These are phyloP conservation scores for Drosophila rubida DNA, from an alignment of 2,888 invertebrate genomes.

Conservation along the genomic window DNA sequence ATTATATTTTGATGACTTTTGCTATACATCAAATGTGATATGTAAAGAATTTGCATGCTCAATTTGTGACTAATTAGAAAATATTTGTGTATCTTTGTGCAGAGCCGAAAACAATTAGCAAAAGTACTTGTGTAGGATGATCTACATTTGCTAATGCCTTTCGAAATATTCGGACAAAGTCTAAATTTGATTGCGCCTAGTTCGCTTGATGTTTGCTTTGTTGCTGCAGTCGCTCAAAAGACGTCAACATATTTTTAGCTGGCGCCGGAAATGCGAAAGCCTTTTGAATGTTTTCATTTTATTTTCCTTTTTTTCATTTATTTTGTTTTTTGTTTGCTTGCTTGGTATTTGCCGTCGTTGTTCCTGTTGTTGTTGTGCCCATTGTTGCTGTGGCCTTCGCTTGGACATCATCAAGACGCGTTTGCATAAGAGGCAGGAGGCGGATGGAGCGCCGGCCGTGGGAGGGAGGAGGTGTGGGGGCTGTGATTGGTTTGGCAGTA, in stretches of 20 bases:
- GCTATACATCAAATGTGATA: too few relatives aligned
- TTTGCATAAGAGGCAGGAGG: background rate
- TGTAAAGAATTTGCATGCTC: too few relatives aligned
- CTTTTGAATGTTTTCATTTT: slow-evolving; percentile 47
- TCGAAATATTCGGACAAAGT: slow-evolving; percentile 2
- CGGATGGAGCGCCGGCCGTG: background rate
- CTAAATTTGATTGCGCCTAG: slow-evolving; percentile 5
- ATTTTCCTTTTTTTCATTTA: background rate
- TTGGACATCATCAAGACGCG: slow-evolving; percentile 27
- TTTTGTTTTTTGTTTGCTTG: background rate
- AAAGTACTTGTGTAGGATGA: background rate
- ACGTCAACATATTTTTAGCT: slow-evolving; percentile 70
- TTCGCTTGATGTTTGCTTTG: background rate
- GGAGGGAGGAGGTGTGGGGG: background rate
- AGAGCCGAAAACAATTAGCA: slow-evolving; percentile 2
- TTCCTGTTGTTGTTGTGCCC: background rate
- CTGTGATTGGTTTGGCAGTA: slow-evolving; percentile 30
- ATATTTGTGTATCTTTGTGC: background rate
- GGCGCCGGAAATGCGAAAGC: slow-evolving; percentile 76
- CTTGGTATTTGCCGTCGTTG: background rate
- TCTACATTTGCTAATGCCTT: slow-evolving; percentile 3
- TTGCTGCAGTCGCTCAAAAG: slow-evolving; percentile 45
- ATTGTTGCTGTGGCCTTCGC: slow-evolving; percentile 29
- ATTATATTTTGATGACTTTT: too few relatives aligned
- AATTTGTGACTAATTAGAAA: background rate